phyloP scores from a whole-genome alignment of 2,797 vertebrate species.

The Antennarius maculatus region DNA sequence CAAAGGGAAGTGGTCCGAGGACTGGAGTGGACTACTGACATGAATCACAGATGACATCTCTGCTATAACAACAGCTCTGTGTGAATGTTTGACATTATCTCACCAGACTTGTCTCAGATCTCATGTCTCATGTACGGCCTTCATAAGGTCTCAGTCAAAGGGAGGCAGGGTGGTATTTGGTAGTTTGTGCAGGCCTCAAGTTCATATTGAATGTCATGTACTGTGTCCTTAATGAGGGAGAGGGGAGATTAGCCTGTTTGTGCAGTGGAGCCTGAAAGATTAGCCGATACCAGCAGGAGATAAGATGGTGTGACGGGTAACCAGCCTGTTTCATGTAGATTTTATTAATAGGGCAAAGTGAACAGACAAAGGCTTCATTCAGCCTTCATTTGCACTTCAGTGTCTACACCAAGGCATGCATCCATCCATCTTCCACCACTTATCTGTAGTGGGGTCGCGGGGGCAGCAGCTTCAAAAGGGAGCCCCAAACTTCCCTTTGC shows the following conservation, averaged over 20 bases:
- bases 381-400: conserved; percentile 5
- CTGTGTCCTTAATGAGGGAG: conserved; percentile 71
- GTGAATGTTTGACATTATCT: conserved; percentile 69
- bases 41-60: conserved; percentile 48
- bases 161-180: conserved; percentile 37
- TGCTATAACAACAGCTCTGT: conserved; percentile 40
- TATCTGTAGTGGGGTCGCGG: no score
- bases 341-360: conserved; percentile 27
- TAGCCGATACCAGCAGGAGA: conserved; percentile 59
- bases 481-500: no score
- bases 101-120: conserved; percentile 29
- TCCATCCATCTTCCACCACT: no score
- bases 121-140: conserved; percentile 19
- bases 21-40: conserved; percentile 23
- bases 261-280: conserved; percentile 64
- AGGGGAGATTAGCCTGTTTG: conserved; percentile 70
- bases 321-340: conserved; percentile 46
- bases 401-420: background rate
- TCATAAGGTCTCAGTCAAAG: conserved; percentile 40
- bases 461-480: no score
- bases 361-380: conserved; percentile 32
- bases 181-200: conserved; percentile 44
- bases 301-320: conserved; percentile 44
- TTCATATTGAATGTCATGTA: conserved; percentile 62
- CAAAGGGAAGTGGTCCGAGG: conserved; percentile 46